Conservation (phyloP, 2,113 vertebrate species). For the Oreocharis arfaki region DNA sequence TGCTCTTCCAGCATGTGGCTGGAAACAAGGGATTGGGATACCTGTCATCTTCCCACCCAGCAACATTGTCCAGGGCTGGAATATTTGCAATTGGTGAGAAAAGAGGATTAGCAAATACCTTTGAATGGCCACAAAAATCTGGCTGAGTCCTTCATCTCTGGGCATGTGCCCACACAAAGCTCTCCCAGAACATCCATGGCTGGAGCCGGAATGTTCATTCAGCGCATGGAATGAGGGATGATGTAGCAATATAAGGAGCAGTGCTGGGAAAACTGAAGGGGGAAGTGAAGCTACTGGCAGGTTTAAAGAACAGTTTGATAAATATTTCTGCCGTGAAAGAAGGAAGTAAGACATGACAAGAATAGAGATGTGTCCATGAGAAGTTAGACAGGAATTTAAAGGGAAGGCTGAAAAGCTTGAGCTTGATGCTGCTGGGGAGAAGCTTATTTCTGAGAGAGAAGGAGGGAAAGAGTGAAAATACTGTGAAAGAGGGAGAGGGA, state of each 20-base stretch:
- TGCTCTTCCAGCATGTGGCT: not conserved
- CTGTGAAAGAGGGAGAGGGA: not conserved
- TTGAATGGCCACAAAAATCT: not conserved
- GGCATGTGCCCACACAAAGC: accelerated
- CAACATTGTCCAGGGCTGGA: accelerated
- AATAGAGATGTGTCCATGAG: not conserved
- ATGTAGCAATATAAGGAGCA: not conserved
- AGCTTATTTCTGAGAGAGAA: not conserved
- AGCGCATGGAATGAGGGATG: accelerated
- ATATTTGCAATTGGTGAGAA: not conserved
- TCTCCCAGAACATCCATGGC: not conserved
- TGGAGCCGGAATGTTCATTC: not conserved
- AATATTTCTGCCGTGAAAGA: conserved; percentile 37
- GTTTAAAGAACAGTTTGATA: not conserved
- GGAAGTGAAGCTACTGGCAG: not conserved
- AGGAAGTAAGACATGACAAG: not conserved
- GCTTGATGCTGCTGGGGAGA: not conserved
- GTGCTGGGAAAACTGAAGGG: not conserved
- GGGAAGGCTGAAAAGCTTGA: not conserved
- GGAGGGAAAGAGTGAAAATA: not conserved
- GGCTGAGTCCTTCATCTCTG: not conserved
- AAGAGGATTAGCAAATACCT: not conserved
- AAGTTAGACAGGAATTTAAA: not conserved
- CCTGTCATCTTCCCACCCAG: not conserved
- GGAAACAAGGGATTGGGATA: not conserved